A percentile compares a stretch with the other conserved stretches of the same genome.
These are phyloP conservation scores for Sylvia atricapilla DNA, from an alignment of 2,113 vertebrate genomes.

Conservation along the genomic window DNA sequence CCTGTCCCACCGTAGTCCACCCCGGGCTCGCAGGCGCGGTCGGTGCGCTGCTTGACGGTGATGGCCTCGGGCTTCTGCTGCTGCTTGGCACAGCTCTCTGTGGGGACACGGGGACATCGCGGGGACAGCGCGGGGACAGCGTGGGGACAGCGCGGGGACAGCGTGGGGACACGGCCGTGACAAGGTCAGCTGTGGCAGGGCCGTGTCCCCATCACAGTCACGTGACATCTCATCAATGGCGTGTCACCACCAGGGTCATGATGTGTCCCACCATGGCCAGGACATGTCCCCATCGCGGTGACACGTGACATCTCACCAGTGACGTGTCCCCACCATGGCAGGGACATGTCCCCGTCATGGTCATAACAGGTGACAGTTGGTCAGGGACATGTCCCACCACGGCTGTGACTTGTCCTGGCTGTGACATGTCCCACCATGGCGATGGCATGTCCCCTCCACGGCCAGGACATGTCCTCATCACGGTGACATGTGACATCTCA, in stretches of 20 bases:
- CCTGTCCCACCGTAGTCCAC: conserved; percentile 66
- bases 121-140: fast-evolving
- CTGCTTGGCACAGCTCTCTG: conserved; percentile 83
- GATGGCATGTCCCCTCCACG: background rate
- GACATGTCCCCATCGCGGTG: background rate
- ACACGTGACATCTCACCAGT: too few relatives aligned
- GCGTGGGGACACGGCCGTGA: background rate
- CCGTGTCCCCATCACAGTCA: background rate
- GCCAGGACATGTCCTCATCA: too few relatives aligned
- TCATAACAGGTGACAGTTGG: too few relatives aligned
- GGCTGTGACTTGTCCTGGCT: fast-evolving
- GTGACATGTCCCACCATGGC: background rate
- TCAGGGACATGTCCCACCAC: background rate
- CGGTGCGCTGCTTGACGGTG: background rate
- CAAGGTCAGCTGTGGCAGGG: fast-evolving
- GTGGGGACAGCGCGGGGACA: background rate
- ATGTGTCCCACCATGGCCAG: fast-evolving
- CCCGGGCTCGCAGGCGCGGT: conserved; percentile 69
- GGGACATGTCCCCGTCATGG: background rate
- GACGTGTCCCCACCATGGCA: background rate
- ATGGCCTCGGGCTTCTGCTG: background rate
- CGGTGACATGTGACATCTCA: too few relatives aligned
- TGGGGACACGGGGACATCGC: background rate
- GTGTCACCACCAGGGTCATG: fast-evolving
- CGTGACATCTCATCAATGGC: background rate